Base-by-base conservation (phyloP, 2,888 invertebrate genomes). In the Pandemis heparana region DNA sequence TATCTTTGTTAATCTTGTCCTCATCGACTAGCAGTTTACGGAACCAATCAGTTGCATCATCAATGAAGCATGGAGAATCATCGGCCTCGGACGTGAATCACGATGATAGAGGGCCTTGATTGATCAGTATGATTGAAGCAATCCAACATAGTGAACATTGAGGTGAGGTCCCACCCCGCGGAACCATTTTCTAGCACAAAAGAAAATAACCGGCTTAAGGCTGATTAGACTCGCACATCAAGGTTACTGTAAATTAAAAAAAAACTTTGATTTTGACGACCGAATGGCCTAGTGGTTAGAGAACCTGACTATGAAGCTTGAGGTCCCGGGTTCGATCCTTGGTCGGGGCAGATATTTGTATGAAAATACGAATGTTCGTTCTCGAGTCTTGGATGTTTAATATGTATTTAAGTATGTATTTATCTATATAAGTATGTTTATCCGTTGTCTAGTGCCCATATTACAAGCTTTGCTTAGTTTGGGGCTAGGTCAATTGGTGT, bases 1-100 rank as follows among this genome's bases (percentile, higher is more conserved):
- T 38, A 39, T 70, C 51, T 23, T 70, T 38, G 43, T 53, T 63
- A 62, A 23, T 56, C 68, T 46, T 23, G 18, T 62, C 56, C 62
- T 43, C 39, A 14, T 16, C 56, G 56, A 65, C 32, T 32, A 39
- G 6, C 51, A 16, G 59, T n/a, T 16, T 59, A 46, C 59, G 41
- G 48, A 59, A 23, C 14, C 64, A 60, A 65, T 71, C 56, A 48
- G 64, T 39, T 63, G 65, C 64, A 71, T 65, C 71, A 65, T 38
- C 71, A 64, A 59, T 59, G 59, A 46, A 59, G 64, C 70, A 48
- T 65, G 59, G 59, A 65, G 18, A 43, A 56, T 51, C 46, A 68
- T 51, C 41, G 66, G 18, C 18, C 48, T 64, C 46, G 56, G 14
- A 46, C 56, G 56, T 71, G 56, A 65, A 38, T 71, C 59, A 71